Percentiles rank a stretch among this genome's conserved stretches.
These are phyloP conservation scores for Drosophila miranda DNA, from an alignment of 1,140 invertebrate species.

Conservation along the genomic window DNA sequence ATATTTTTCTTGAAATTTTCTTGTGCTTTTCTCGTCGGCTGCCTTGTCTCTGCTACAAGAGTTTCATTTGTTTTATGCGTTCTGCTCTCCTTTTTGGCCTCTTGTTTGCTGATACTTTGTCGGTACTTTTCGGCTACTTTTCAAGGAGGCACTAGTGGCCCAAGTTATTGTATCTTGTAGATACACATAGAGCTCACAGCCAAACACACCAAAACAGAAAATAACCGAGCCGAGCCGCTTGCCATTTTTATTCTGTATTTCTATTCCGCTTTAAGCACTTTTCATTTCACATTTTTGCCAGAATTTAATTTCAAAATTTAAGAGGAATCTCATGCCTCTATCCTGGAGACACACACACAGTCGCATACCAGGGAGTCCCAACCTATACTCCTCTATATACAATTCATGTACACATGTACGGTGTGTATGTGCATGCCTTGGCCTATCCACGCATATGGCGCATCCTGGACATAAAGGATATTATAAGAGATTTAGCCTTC, in stretches of 20 bases:
- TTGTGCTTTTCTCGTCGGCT: constrained; percentile 70
- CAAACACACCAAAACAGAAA: constrained; percentile 1
- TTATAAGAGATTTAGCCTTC: constrained; percentile 81
- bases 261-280: constrained; percentile 14
- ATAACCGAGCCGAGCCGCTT: constrained; percentile 32
- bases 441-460: constrained; percentile 75
- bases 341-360: constrained; percentile 10
- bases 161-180: constrained; percentile 81
- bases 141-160: constrained; percentile 67
- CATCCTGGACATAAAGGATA: constrained; percentile 81
- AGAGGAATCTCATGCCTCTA: constrained; percentile 1
- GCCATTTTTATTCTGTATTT: constrained; percentile 37
- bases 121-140: constrained; percentile 79
- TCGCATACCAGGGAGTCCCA: background rate
- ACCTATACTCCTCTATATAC: background rate
- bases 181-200: constrained; percentile 50
- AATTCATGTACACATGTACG: background rate
- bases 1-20: constrained; percentile 80
- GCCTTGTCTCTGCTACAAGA: constrained; percentile 51
- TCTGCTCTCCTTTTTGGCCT: constrained; percentile 66
- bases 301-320: constrained; percentile 65
- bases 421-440: constrained; percentile 48
- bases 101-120: constrained; percentile 79
- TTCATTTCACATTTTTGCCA: constrained; percentile 17
- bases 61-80: constrained; percentile 80